Percentiles rank a stretch among this genome's conserved stretches.
phyloP scores from a whole-genome alignment of 2,797 vertebrate genomes.

The Propithecus deckenii region DNA sequence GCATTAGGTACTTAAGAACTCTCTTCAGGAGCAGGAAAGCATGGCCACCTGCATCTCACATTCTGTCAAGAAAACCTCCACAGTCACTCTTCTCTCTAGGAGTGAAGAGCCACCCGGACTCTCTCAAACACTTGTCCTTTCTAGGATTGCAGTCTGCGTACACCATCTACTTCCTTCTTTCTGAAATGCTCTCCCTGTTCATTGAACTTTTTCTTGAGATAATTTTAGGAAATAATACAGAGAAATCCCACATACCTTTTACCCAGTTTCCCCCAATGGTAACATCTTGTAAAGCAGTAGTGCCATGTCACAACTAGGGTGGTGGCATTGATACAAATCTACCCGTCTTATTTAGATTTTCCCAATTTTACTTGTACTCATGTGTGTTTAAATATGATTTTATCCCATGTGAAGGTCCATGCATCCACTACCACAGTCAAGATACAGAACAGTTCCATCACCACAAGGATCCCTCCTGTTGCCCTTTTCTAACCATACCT shows the following conservation, averaged over 20 bases:
- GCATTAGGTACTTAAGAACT: conserved; percentile 17
- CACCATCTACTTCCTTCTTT: not conserved
- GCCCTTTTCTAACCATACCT: not conserved
- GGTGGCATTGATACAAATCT: not conserved
- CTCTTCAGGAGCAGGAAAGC: not conserved
- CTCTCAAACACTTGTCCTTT: not conserved
- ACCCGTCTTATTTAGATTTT: not conserved
- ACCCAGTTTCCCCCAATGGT: not conserved
- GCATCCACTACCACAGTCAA: not conserved
- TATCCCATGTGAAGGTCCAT: not conserved
- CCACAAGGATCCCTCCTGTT: not conserved
- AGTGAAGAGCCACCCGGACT: not conserved
- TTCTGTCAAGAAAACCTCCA: not conserved
- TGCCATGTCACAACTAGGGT: not conserved
- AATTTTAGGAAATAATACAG: not conserved
- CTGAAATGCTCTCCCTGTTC: not conserved
- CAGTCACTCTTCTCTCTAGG: not conserved
- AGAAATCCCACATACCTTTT: not conserved
- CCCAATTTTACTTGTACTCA: not conserved
- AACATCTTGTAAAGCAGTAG: not conserved
- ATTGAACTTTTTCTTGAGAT: not conserved
- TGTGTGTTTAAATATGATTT: not conserved
- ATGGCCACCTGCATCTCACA: not conserved
- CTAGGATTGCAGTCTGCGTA: not conserved
- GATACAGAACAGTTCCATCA: not conserved